Percentiles rank a stretch among this genome's conserved stretches.
Conservation (phyloP, 2,888 invertebrate genomes). For the Leptopilina drosophilae region DNA sequence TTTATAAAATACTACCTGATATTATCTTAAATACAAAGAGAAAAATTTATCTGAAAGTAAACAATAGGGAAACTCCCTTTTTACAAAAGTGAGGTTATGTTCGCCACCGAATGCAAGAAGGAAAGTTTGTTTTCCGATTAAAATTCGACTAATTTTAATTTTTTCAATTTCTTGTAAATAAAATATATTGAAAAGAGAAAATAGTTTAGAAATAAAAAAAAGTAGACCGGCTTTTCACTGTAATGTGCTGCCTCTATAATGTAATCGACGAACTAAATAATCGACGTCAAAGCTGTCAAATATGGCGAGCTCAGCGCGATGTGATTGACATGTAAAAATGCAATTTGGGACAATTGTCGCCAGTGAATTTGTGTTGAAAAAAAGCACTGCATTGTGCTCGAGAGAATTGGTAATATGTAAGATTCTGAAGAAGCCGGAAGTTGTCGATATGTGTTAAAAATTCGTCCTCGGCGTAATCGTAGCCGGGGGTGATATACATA, state of each 20-base stretch:
- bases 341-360: constrained; percentile 48
- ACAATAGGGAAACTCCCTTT: too few species aligned
- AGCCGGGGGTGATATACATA: constrained; percentile 48
- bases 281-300: constrained; percentile 80
- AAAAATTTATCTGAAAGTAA: too few species aligned
- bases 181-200: too few species aligned
- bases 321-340: constrained; percentile 67
- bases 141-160: background rate
- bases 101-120: too few species aligned
- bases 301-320: constrained; percentile 76
- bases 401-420: constrained; percentile 39
- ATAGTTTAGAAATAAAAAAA: too few species aligned
- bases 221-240: constrained; percentile 20
- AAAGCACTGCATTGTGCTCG: constrained; percentile 47
- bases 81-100: too few species aligned
- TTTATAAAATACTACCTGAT: too few species aligned
- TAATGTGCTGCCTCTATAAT: constrained; percentile 68
- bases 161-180: too few species aligned
- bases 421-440: constrained; percentile 46
- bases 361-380: constrained; percentile 50
- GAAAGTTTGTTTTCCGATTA: background rate
- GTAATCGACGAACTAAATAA: constrained; percentile 77
- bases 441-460: constrained; percentile 55
- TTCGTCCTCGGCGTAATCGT: constrained; percentile 44
- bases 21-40: too few species aligned